Evolutionary conservation across 2,113 vertebrate species (phyloP).

Genomic region (Ondatra zibethicus): DNA sequence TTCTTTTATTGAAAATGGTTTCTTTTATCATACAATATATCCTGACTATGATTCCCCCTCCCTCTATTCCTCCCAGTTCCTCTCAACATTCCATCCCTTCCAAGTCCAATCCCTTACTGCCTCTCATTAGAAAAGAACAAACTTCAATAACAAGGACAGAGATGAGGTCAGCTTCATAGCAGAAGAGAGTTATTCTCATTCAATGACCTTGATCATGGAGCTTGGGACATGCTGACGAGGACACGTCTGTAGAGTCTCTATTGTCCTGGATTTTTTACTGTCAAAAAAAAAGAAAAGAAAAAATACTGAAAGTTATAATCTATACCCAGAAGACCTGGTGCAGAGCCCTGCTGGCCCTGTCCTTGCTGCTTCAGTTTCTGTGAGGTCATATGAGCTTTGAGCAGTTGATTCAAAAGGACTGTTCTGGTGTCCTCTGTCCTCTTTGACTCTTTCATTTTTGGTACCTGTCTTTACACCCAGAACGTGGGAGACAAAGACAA

Average conservation of each 20-base stretch:
- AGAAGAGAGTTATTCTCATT: neutral
- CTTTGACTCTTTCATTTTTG: neutral
- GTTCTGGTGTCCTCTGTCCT: neutral
- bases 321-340: neutral
- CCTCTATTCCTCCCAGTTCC: neutral
- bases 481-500: neutral
- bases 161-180: neutral
- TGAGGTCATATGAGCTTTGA: neutral
- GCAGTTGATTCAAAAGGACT: neutral
- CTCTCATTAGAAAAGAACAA: neutral
- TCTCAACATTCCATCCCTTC: neutral
- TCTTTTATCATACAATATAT: neutral
- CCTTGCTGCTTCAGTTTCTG: neutral
- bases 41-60: neutral
- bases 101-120: neutral
- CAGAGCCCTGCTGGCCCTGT: neutral
- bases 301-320: neutral
- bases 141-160: neutral
- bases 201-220: conserved; percentile 43
- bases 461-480: neutral
- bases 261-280: too few relatives aligned
- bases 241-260: neutral
- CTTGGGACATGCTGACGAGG: neutral
- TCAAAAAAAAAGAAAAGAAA: neutral
- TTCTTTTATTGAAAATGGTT: neutral